These are phyloP conservation scores for Drosophila anceps DNA, from an alignment of 2,888 invertebrate species.

Conservation along the genomic window DNA sequence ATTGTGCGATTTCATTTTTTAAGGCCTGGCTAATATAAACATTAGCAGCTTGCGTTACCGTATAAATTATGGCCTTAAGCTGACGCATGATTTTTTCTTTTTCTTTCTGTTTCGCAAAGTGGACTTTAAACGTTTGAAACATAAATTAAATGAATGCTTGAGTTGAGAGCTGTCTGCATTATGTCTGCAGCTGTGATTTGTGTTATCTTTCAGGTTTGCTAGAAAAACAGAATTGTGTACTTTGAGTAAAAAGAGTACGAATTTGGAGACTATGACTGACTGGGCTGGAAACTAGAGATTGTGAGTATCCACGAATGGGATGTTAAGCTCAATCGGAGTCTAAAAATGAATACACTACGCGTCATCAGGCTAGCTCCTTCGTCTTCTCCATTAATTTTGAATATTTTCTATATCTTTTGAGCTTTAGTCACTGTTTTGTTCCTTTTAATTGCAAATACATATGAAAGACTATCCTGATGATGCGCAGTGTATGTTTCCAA, in stretches of 20 bases:
- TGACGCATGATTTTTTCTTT: not conserved
- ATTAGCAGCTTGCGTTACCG: constrained; percentile 35
- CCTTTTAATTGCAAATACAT: too few relatives aligned
- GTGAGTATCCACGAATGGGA: not conserved
- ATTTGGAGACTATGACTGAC: not conserved
- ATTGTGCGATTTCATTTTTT: constrained; percentile 67
- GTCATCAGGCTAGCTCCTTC: too few relatives aligned
- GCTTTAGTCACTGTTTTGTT: too few relatives aligned
- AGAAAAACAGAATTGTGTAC: not conserved
- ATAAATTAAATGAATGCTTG: constrained; percentile 1
- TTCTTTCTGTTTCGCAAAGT: not conserved
- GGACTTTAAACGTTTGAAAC: constrained; percentile 11
- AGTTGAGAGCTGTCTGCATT: not conserved
- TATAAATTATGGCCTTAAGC: constrained; percentile 10
- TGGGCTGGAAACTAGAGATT: not conserved
- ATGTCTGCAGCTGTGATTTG: not conserved
- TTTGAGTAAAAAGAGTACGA: not conserved
- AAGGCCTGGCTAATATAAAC: constrained; percentile 37
- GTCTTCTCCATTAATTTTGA: too few relatives aligned
- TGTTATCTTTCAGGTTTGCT: constrained; percentile 8
- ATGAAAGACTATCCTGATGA: too few relatives aligned
- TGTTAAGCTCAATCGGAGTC: not conserved
- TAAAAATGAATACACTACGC: too few relatives aligned
- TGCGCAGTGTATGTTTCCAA: too few relatives aligned
- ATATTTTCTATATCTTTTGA: too few relatives aligned